Evolutionary conservation across 2,888 invertebrate species (phyloP), one percentile per base, ranked within the genome.

Genomic region (Brachyopa scutellaris): DNA sequence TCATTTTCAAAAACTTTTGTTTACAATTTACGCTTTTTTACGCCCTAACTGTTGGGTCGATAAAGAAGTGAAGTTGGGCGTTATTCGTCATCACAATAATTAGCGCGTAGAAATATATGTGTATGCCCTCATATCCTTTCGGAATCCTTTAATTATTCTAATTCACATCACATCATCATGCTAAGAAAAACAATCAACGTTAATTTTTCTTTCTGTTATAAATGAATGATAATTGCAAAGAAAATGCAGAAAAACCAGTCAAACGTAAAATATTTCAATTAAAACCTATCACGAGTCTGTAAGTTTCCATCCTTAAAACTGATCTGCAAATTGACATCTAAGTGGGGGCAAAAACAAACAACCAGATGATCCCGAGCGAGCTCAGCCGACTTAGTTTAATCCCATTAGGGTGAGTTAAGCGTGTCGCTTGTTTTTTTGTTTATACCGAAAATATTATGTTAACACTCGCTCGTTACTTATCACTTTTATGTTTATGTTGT

Each of bases 281-380:
- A 13, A 6, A 26, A 13, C 13, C 26, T 26, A 47, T 11, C 47
- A 7, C 26, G 13, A 47, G 23, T 7, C 21, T 6, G 53, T 53
- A 53, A 8, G 36, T 53, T 53, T 53, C 53, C 53, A 8, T 33
- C 21, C 11, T 53, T 53, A 21, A 4, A 53, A 53, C 53, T 33
- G 11, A 53, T 53, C 33, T 33, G 53, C 33, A 53, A 53, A 53
- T 53, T 36, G 33, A 21, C 11, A 11, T 53, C 8, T 36, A 36
- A 53, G 53, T 53, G 53, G 11, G 5, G 23, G 21, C 19, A 53
- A 33, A 21, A 19, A 53, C 53, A 53, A 53, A 33, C 1, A 36
- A n/a, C n/a, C n/a, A n/a, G n/a, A n/a, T n/a, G 13, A 19, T 19
- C 17, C 33, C 53, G n/a, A 19, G 5, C 19, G 4, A 19, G 21